These are phyloP conservation scores for Polyommatus iphigenia DNA, from an alignment of 2,888 invertebrate species.

Conservation along the genomic window DNA sequence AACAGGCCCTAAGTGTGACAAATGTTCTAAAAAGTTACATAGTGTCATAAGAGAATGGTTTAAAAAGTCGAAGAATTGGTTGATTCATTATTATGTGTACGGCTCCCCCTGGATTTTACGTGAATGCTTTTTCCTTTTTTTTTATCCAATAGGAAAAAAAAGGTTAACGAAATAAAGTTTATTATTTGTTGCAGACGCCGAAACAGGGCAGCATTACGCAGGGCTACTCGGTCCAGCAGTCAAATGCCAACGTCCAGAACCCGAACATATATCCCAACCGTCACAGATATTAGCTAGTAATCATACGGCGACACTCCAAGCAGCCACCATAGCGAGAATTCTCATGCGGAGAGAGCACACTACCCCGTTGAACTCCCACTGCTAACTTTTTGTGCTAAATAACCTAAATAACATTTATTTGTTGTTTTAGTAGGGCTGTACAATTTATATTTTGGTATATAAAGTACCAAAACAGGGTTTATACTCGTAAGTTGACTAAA, in stretches of 20 bases:
- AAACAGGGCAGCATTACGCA: constrained; percentile 91
- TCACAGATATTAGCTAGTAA: constrained; percentile 68
- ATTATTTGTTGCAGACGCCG: constrained; percentile 73
- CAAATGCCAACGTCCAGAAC: constrained; percentile 74
- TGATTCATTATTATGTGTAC: no score
- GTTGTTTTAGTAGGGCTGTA: background rate
- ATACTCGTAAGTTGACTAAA: no score
- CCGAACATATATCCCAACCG: constrained; percentile 69
- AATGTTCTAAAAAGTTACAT: no score
- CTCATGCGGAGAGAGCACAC: background rate
- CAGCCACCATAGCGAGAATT: constrained; percentile 41
- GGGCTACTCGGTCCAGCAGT: constrained; percentile 89
- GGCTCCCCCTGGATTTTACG: no score
- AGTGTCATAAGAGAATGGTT: no score
- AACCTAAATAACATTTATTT: background rate
- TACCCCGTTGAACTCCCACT: background rate
- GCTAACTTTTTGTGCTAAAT: background rate
- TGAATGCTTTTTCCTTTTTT: no score
- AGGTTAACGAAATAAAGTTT: no score
- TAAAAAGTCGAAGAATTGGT: no score
- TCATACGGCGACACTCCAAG: constrained; percentile 49
- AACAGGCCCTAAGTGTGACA: no score
- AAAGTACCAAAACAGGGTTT: no score
- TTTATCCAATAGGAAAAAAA: no score
- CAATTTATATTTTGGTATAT: background rate